Base-by-base conservation (phyloP, 2,113 vertebrate species). In the Proterorhinus semilunaris region DNA sequence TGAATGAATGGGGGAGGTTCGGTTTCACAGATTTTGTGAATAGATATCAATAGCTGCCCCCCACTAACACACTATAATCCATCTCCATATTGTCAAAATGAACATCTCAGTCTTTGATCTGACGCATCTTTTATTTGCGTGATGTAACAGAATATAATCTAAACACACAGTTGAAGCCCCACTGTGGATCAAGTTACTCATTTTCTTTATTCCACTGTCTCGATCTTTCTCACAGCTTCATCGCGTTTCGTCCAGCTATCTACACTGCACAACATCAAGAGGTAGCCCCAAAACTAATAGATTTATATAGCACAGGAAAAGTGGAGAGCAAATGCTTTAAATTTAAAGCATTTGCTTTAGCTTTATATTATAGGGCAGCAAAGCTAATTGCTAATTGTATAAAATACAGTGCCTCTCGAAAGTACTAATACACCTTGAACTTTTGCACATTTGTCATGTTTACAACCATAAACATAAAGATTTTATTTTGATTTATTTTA, bases 101-200 rank as follows among this genome's bases (percentile, higher is more conserved):
- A 87, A 91, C 92, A 92, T 92, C 90, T 89, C 86, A 67, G 88
- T 83, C 89, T 93, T 93, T 93, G 91, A 93, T 92, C 90, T 82
- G 76, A 90, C 87, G 76, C 83, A 82, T 87, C 87, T 87, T 86
- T 90, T 78, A 86, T 82, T 87, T 78, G 74, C 71, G 68, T 87
- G 86, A 91, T 90, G 89, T 83, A 88, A 91, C 76, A 80, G 74
- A 88, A 90, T 78, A 90, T 85, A 89, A 91, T 90, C 84, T 81
- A 87, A 46, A 88, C 66, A 42, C 46, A 68, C 64, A 65, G 85
- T 82, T 90, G 89, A 90, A 81, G 90, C 91, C 89, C 84, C 59
- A 36, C 67, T 46, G 51, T 79, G 88, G 88, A 93, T 92, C 89
- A 88, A 47, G 67, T 91, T 91, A 84, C 89, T 87, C 78, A 87